Base-by-base conservation (phyloP, 2,113 vertebrate genomes). In the Probosciger aterrimus region DNA sequence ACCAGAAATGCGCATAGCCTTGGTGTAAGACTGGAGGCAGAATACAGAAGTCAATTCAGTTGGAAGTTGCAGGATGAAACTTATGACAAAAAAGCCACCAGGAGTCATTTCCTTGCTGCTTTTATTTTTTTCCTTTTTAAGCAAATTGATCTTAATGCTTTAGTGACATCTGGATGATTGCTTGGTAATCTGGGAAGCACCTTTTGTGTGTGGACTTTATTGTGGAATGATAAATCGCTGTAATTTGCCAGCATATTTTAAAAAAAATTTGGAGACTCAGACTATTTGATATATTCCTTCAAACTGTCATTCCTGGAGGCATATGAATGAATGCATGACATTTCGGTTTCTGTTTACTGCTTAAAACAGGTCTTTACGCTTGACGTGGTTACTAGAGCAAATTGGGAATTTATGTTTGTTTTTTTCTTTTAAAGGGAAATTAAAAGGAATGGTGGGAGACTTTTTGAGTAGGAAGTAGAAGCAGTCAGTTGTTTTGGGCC, bases 321-420 rank as follows among this genome's bases (percentile, higher is more conserved):
- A 71, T 33, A 59, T 86, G 81, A 84, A 92, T 93, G 92, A 84
- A 82, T 91, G 86, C 69, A 23, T 95, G 91, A 82, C 88, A 92
- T 95, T 92, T 95, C 73, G 86, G 80, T 57, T 95, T 60, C 89
- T 96, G 91, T 89, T 97, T 94, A 81, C 89, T 86, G 80, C 79
- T 91, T 89, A 87, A 64, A 91, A 71, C 80, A 82, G 60, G 30
- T 91, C 50, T 86, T 95, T 68, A 44, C 47, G 81, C 46, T 68
- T 75, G 76, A 75, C 39, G 1, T 55, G 82, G 18, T 89, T 95
- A 91, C 77, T 86, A 89, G 55, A 88, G 46, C 8, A 82, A 60
- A 55, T 93, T 82, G 88, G 39, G 71, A 75, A 33, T 46, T 86
- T n/a, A 10, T 7, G 23, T 12, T 6, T 6, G 30, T 4, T 10